phyloP scores from a whole-genome alignment of 2,797 vertebrate species.

The Saxicola maurus region DNA sequence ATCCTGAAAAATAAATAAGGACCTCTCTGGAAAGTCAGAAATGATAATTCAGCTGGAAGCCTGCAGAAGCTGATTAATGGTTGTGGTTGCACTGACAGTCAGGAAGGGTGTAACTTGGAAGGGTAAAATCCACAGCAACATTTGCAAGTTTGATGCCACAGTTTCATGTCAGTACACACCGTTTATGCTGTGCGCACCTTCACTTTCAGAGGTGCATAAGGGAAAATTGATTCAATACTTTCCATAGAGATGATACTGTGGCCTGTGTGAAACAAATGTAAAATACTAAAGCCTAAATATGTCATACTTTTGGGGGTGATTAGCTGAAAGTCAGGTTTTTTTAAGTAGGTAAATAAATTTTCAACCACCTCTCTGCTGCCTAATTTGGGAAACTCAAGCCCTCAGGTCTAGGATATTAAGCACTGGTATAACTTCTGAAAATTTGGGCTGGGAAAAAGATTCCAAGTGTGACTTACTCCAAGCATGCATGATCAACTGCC shows the following conservation, averaged over 20 bases:
- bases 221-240: neutral
- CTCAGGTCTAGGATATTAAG: neutral
- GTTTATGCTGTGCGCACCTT: neutral
- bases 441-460: neutral
- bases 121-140: neutral
- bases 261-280: neutral
- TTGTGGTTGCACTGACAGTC: neutral
- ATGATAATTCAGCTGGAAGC: neutral
- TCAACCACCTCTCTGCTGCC: neutral
- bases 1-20: neutral
- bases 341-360: neutral
- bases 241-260: neutral
- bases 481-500: neutral
- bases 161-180: neutral
- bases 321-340: neutral
- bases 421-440: neutral
- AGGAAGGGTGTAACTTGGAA: neutral
- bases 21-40: neutral
- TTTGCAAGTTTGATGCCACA: neutral
- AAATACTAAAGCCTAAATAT: neutral
- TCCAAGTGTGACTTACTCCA: neutral
- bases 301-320: neutral
- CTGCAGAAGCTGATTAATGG: neutral
- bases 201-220: fast-evolving
- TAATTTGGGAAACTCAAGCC: neutral